Base-by-base conservation (phyloP, 2,113 vertebrate species). In the Gallinago paraguaiae region DNA sequence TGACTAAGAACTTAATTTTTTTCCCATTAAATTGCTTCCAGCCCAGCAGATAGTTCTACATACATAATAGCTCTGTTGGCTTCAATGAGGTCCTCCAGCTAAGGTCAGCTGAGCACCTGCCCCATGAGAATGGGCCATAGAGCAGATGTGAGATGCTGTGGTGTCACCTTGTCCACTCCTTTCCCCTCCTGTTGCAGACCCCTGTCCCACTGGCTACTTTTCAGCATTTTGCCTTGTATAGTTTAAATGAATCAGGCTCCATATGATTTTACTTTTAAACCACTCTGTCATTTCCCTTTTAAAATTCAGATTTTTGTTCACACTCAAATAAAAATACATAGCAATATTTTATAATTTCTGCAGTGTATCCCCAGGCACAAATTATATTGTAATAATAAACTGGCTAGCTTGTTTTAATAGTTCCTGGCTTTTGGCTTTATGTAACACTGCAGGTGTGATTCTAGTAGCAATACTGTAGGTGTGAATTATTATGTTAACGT, bases 301-400 rank as follows among this genome's bases (percentile, higher is more conserved):
- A 85, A 91, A 96, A 78, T 60, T 82, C 78, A 85, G 65, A 68
- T 80, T 96, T 95, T 90, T 95, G 75, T 95, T 92, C 85, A 76
- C 84, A n/a, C 61, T 95, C 89, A 78, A 88, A 88, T 94, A 96
- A 89, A 93, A 94, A 84, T 61, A 68, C 28, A 54, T 82, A 90
- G 85, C 84, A 88, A 70, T 95, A 88, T 94, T 97, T 97, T 93
- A 95, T 97, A 82, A 96, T 94, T 91, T 91, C 76, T 92, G 64
- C 79, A 56, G 64, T 33, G 28, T 93, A 74, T 92, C 92, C 88
- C 83, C 76, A 85, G 93, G 80, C 86, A 95, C 91, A 86, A 84
- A 90, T 93, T 92, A 92, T 74, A 90, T 30, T 76, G 56, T 92
- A 92, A 93, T 92, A 93, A 88, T 92, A 92, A 97, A 95, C 83